Evolutionary conservation across 2,113 vertebrate species (phyloP).

Genomic region (Chaetorhynchus papuensis): DNA sequence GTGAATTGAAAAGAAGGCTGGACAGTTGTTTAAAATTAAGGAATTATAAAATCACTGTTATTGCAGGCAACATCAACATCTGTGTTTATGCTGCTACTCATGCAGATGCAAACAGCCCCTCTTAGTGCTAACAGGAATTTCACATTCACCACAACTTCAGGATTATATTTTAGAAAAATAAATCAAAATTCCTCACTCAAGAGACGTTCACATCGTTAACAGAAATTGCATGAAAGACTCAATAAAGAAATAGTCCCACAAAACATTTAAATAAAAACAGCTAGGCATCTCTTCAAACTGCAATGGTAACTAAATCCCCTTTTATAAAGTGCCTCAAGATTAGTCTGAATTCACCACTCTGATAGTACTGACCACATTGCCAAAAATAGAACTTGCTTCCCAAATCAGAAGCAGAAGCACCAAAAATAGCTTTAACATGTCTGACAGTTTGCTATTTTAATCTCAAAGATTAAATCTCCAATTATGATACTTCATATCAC

Average conservation of each 20-base stretch:
- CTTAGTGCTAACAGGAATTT: neutral
- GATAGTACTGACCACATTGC: neutral
- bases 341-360: neutral
- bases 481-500: neutral
- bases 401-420: conserved; percentile 31
- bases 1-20: neutral
- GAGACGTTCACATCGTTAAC: rapidly evolving
- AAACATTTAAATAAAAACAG: neutral
- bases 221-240: neutral
- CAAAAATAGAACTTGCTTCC: conserved; percentile 34
- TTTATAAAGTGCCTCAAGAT: neutral
- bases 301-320: neutral
- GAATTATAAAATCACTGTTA: neutral
- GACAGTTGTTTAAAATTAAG: neutral
- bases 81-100: neutral
- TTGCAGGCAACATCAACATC: neutral
- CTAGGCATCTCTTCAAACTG: neutral
- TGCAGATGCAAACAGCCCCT: neutral
- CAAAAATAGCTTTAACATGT: neutral
- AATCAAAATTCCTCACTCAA: neutral
- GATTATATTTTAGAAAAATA: neutral
- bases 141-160: neutral
- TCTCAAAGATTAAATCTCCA: neutral
- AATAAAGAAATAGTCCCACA: neutral
- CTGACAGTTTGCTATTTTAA: conserved; percentile 10